phyloP scores from a whole-genome alignment of 2,113 vertebrate genomes.

The Coptodon bakossiorum region DNA sequence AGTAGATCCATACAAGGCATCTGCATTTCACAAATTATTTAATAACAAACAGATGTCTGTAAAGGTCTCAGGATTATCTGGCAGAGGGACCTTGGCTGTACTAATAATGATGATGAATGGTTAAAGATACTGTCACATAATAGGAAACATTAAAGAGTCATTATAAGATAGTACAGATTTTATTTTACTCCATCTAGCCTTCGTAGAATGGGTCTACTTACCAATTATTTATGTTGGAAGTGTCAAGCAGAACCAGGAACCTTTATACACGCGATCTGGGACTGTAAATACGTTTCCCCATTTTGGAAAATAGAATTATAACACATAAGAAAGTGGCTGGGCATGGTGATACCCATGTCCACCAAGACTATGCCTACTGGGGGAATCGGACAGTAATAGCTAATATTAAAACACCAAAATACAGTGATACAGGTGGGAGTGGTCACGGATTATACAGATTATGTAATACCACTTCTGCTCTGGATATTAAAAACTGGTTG shows the following conservation, averaged over 20 bases:
- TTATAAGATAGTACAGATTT: not conserved
- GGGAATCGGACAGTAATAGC: not conserved
- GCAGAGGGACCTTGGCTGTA: fast-evolving
- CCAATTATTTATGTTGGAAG: not conserved
- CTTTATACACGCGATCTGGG: not conserved
- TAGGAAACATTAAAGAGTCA: not conserved
- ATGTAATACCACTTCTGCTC: not conserved
- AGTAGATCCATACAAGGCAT: not conserved
- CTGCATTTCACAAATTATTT: not conserved
- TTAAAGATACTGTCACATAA: not conserved
- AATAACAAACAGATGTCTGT: not conserved
- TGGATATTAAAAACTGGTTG: not conserved
- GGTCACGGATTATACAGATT: not conserved
- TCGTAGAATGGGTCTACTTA: not conserved
- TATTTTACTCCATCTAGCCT: not conserved
- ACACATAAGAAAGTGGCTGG: not conserved
- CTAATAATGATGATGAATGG: not conserved
- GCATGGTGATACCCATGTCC: not conserved
- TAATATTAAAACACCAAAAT: not conserved
- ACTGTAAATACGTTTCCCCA: not conserved
- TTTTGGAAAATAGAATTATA: not conserved
- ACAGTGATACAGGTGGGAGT: not conserved
- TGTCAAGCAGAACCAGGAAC: not conserved
- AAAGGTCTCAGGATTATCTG: not conserved
- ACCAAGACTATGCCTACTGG: not conserved